These are phyloP conservation scores for Linnaemya vulpina DNA, from an alignment of 2,888 invertebrate species.

Conservation along the genomic window DNA sequence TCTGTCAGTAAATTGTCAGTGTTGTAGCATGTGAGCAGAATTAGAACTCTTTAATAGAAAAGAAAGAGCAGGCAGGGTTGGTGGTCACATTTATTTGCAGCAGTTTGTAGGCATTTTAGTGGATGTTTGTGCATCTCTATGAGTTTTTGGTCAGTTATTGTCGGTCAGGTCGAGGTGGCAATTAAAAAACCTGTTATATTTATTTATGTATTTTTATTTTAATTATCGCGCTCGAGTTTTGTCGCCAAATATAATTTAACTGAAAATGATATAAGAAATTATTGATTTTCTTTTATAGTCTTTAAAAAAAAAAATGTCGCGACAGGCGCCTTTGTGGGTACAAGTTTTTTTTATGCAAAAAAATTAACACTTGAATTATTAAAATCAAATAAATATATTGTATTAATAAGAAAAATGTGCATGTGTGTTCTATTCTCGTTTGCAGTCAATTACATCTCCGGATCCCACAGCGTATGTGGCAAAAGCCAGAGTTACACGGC, in stretches of 20 bases:
- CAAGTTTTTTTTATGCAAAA: slow-evolving; percentile 4
- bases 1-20: slow-evolving; percentile 35
- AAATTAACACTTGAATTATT: not conserved
- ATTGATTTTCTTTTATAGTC: slow-evolving; percentile 38
- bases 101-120: not conserved
- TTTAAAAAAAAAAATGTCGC: slow-evolving; percentile 54
- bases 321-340: slow-evolving; percentile 67
- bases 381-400: not conserved
- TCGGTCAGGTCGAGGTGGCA: slow-evolving; percentile 55
- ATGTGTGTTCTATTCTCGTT: slow-evolving; percentile 60
- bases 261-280: slow-evolving; percentile 23
- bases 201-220: slow-evolving; percentile 1
- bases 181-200: slow-evolving; percentile 40
- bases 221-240: slow-evolving; percentile 3
- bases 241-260: not conserved
- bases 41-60: not conserved
- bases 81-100: not conserved
- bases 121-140: slow-evolving; percentile 8
- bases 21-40: slow-evolving; percentile 1
- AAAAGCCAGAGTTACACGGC: slow-evolving; percentile 86
- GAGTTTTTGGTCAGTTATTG: slow-evolving; percentile 54
- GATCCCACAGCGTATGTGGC: slow-evolving; percentile 83
- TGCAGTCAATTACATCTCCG: slow-evolving; percentile 82
- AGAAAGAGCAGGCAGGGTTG: not conserved
- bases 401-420: not conserved